Conservation (phyloP, 2,113 vertebrate species). For the Passerina amoena region DNA sequence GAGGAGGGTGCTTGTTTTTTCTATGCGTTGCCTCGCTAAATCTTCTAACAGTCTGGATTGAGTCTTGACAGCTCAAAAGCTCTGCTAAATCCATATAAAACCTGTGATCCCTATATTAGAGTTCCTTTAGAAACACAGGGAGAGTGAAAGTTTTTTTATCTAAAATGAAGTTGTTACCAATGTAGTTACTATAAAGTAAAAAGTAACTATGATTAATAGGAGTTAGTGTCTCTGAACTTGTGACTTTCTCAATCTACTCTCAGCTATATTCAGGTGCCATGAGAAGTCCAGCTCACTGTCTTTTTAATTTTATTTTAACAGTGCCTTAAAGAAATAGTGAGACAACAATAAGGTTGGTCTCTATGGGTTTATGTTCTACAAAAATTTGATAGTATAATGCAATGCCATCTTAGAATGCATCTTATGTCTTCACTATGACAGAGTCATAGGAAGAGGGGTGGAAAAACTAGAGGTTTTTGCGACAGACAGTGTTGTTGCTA, state of each 20-base stretch:
- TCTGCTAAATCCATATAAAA: conserved; percentile 5
- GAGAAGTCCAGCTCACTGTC: not conserved
- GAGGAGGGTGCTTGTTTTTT: not conserved
- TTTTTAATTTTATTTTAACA: not conserved
- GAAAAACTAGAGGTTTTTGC: not conserved
- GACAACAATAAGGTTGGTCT: not conserved
- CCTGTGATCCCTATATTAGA: not conserved
- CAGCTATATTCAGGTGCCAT: not conserved
- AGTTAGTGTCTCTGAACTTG: not conserved
- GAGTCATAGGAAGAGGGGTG: not conserved
- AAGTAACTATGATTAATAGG: not conserved
- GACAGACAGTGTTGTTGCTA: accelerated
- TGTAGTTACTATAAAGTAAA: conserved; percentile 29
- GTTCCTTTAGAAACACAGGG: conserved; percentile 4
- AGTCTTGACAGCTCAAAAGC: not conserved
- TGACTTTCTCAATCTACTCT: not conserved
- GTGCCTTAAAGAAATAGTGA: not conserved
- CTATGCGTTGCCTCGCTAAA: not conserved
- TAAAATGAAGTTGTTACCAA: conserved; percentile 38
- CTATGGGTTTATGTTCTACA: not conserved
- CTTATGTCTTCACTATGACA: not conserved
- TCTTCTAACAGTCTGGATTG: not conserved
- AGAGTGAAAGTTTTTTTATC: not conserved
- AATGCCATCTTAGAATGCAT: not conserved
- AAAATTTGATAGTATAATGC: not conserved